Evolutionary conservation across 1,140 invertebrate species (phyloP).

Genomic region (Lethocerus indicus): DNA sequence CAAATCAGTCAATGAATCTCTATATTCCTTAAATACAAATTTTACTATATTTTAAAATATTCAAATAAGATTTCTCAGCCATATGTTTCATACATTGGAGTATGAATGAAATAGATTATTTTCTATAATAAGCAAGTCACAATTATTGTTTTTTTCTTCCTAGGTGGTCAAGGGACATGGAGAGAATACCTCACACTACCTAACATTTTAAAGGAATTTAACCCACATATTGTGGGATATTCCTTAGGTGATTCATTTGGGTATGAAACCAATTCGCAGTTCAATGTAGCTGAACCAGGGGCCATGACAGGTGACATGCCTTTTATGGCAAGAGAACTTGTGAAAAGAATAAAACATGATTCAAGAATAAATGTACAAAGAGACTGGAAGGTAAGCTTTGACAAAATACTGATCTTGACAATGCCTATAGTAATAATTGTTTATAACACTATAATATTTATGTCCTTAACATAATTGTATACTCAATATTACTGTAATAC

Average conservation of each 20-base stretch:
- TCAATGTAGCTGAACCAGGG: conserved; percentile 42
- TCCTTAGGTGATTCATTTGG: conserved; percentile 29
- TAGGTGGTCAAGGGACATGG: conserved; percentile 40
- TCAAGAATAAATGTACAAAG: conserved; percentile 34
- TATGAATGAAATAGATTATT: too few species aligned
- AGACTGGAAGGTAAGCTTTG: conserved; percentile 54
- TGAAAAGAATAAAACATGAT: conserved; percentile 39
- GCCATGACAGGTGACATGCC: conserved; percentile 40
- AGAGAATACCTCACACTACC: conserved; percentile 35
- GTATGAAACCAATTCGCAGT: conserved; percentile 29
- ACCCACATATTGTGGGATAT: conserved; percentile 41
- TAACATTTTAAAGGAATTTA: conserved; percentile 41
- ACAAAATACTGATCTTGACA: too few species aligned
- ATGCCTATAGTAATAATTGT: too few species aligned
- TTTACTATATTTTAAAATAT: too few species aligned
- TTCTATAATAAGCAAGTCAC: too few species aligned
- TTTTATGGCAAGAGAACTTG: conserved; percentile 38
- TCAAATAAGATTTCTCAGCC: too few species aligned
- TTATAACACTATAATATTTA: too few species aligned
- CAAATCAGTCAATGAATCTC: too few species aligned
- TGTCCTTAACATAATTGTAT: too few species aligned
- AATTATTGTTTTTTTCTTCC: conserved; percentile 10
- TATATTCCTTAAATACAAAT: too few species aligned
- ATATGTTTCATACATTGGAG: too few species aligned
- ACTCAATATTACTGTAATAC: too few species aligned